phyloP scores from a whole-genome alignment of 23 tunicate genomes.

The Trididemnum miniatum region DNA sequence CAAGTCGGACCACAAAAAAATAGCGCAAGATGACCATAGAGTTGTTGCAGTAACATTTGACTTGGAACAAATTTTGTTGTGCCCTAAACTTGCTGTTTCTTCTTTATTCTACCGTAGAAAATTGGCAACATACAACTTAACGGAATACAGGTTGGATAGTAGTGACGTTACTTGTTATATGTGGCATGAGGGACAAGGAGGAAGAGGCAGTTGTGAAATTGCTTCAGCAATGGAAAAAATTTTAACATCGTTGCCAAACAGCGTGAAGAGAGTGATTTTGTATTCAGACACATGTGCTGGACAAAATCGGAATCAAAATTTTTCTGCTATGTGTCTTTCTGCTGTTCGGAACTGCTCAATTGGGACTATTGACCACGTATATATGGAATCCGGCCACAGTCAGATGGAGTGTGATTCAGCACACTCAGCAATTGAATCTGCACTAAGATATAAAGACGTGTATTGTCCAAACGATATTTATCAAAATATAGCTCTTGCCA shows the following conservation, averaged over 20 bases:
- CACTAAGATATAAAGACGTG: background rate
- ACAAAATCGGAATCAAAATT: background rate
- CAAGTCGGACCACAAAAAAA: background rate
- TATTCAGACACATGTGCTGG: background rate
- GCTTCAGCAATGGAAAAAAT: background rate
- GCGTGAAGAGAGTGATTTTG: background rate
- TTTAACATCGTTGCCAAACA: background rate
- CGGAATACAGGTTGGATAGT: background rate
- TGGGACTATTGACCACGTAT: background rate
- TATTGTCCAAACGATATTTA: background rate
- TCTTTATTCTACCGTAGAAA: background rate
- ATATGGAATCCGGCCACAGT: background rate
- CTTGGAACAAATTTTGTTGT: background rate
- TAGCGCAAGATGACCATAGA: background rate
- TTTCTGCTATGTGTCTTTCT: background rate
- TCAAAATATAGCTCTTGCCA: background rate
- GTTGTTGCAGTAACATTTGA: background rate
- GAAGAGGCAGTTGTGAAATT: background rate
- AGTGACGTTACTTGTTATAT: background rate
- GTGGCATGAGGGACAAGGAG: background rate
- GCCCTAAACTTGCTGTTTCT: background rate
- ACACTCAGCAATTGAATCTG: background rate
- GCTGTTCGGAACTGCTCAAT: background rate
- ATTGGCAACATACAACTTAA: background rate
- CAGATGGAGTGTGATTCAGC: background rate